A percentile compares a stretch with the other conserved stretches of the same genome.
phyloP scores from a whole-genome alignment of 2,113 vertebrate species.

The Anguilla japonica region DNA sequence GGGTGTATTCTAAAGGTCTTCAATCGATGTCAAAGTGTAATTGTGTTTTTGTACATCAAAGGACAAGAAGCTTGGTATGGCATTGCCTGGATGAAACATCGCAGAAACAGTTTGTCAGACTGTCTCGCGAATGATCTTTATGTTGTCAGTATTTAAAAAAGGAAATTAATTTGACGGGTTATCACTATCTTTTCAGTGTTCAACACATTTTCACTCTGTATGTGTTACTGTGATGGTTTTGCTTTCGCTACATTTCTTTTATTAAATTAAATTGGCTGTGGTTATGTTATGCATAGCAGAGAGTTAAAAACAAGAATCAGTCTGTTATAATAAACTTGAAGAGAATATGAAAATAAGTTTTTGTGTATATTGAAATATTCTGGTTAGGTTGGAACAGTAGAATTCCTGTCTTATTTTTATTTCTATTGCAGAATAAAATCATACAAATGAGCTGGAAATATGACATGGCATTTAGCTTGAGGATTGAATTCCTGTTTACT shows the following conservation, averaged over 20 bases:
- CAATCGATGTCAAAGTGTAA: conserved; percentile 28
- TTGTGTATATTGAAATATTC: background rate
- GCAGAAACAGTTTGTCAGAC: background rate
- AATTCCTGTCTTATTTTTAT: background rate
- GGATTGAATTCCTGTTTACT: background rate
- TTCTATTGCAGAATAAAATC: too few species aligned
- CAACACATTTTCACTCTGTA: background rate
- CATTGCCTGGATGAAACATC: background rate
- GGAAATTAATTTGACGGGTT: background rate
- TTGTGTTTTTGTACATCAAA: conserved; percentile 22
- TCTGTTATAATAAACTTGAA: background rate
- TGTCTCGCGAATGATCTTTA: background rate
- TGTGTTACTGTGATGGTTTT: background rate
- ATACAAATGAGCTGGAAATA: background rate
- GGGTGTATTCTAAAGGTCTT: conserved; percentile 18
- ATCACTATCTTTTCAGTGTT: background rate
- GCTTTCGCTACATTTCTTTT: background rate
- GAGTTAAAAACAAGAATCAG: background rate
- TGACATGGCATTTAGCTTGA: background rate
- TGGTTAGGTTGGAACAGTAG: background rate
- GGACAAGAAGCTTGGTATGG: background rate
- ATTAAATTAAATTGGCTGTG: conserved; percentile 7
- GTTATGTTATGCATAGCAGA: background rate
- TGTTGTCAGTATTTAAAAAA: background rate
- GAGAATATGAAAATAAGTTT: background rate